Base-by-base conservation (phyloP, 1,140 invertebrate species). In the Sarcophaga peregrina region DNA sequence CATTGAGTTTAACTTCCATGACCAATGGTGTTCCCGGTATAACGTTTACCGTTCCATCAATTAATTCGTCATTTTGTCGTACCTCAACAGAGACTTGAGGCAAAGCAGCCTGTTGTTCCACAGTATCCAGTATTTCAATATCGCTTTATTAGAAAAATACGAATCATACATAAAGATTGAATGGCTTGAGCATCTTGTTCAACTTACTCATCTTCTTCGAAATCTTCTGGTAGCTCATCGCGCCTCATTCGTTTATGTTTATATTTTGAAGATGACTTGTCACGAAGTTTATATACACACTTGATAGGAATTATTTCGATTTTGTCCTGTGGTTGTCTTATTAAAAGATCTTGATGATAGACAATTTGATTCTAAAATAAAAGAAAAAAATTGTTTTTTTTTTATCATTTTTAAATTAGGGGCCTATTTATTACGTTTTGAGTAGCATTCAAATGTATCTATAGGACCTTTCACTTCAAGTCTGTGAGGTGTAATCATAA, bases 1-100 rank as follows among this genome's bases (percentile, higher is more conserved):
- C 93, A 90, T 97, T 96, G 85, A 98, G 90, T 89, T 94, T 96
- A 83, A 98, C 96, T 90, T 97, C 95, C 97, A 98, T 98, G 84
- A 96, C 94, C 50, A 98, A 91, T 3, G 96, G 96, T 1, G 97
- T 97, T 8, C 97, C 97, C 0, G 97, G 97, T 84, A 95, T 96
- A 0, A 98, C 97, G 85, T 96, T 96, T 58, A 97, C 92, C 87
- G 97, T 95, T 2, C 95, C 95, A 15, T 95, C 95, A 10, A 97
- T 94, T 84, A 95, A 89, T 86, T 94, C 93, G 8, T 95, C 96
- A 83, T 95, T 95, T 90, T 98, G 97, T 75, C 95, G 93, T 0
- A 98, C 96, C 8, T 94, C 94, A n/a, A 97, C 95, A 0, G 94
- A 93, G 5, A 98, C 91, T 82, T 95, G 93, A 0, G 97, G 97